Conservation (phyloP, 2,113 vertebrate genomes). For the Puma concolor region DNA sequence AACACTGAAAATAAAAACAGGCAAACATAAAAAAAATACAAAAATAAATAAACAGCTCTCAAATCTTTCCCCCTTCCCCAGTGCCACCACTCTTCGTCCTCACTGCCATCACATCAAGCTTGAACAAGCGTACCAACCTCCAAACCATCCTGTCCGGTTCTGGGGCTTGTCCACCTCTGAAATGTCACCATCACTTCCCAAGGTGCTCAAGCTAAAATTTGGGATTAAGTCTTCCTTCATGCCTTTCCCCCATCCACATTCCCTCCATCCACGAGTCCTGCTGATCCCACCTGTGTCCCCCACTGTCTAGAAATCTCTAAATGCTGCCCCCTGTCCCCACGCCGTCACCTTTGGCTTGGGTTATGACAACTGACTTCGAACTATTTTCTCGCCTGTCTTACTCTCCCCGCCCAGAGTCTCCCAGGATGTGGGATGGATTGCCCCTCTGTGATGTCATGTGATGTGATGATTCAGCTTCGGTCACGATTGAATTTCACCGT, state of each 20-base stretch:
- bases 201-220: neutral
- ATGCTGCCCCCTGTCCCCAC: accelerated
- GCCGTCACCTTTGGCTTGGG: accelerated
- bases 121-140: neutral
- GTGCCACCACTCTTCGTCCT: neutral
- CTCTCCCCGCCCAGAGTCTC: neutral
- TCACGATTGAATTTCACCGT: neutral
- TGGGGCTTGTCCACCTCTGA: neutral
- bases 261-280: neutral
- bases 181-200: neutral
- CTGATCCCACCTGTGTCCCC: neutral
- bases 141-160: accelerated
- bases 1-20: neutral
- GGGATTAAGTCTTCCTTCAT: neutral
- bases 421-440: neutral
- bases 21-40: neutral
- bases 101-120: neutral
- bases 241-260: neutral
- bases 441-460: too few relatives aligned
- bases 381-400: neutral
- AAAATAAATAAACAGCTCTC: neutral
- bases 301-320: too few relatives aligned
- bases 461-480: neutral
- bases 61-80: neutral
- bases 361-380: accelerated